A percentile compares a stretch with the other conserved stretches of the same genome.
These are phyloP conservation scores for Steatornis caripensis DNA, from an alignment of 2,113 vertebrate species.

Conservation along the genomic window DNA sequence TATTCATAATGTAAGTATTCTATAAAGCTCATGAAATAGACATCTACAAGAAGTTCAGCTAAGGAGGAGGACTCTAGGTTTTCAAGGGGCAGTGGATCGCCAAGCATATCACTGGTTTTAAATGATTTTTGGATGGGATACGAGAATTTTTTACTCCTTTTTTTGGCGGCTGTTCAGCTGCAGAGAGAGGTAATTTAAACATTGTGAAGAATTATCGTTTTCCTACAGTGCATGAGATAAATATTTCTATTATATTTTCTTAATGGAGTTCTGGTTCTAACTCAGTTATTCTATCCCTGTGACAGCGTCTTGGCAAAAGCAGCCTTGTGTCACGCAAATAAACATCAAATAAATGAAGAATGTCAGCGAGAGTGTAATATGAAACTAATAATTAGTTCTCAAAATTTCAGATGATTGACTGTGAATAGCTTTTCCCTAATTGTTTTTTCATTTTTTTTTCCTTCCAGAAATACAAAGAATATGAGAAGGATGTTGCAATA, in stretches of 20 bases:
- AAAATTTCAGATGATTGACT: neutral
- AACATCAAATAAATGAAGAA: neutral
- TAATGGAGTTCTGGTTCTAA: neutral
- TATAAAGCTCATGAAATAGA: neutral
- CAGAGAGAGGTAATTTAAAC: neutral
- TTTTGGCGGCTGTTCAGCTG: neutral
- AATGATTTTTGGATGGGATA: neutral
- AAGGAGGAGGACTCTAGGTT: neutral
- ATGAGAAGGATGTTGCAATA: constrained; percentile 89
- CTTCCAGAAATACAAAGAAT: constrained; percentile 96
- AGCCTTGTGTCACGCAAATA: neutral
- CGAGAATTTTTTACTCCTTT: neutral
- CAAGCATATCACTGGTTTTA: neutral
- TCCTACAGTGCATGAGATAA: neutral
- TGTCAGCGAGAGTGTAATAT: neutral
- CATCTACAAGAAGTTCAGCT: neutral
- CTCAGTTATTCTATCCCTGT: neutral
- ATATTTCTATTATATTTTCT: neutral
- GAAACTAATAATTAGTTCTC: neutral
- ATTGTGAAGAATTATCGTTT: neutral
- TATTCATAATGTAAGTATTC: neutral
- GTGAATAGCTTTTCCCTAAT: neutral
- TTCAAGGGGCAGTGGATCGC: neutral
- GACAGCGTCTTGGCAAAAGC: neutral
- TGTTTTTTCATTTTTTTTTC: neutral